Evolutionary conservation across 2,113 vertebrate genomes (phyloP).

Genomic region (Cinclus mexicanus): DNA sequence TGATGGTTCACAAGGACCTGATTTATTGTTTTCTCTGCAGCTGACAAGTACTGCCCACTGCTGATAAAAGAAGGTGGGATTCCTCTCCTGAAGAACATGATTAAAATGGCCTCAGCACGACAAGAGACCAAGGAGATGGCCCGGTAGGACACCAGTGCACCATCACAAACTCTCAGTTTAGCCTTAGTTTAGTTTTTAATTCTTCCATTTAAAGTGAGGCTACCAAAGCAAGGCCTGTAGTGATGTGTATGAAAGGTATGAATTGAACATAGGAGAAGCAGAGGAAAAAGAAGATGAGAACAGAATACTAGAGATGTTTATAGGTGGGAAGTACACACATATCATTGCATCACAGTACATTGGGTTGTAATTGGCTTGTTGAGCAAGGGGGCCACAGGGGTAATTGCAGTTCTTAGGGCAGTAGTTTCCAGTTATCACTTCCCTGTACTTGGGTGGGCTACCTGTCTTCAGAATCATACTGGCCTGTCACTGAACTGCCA

Average conservation of each 20-base stretch:
- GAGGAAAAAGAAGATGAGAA: not conserved
- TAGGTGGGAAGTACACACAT: not conserved
- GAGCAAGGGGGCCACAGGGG: not conserved
- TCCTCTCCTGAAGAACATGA: constrained; percentile 84
- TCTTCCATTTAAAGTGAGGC: not conserved
- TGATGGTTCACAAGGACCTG: not conserved
- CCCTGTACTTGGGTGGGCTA: not conserved
- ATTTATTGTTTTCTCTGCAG: constrained; percentile 64
- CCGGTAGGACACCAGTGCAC: constrained; percentile 73
- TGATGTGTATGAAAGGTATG: not conserved
- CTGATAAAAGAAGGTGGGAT: constrained; percentile 95
- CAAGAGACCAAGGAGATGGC: constrained; percentile 97
- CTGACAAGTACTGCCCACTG: constrained; percentile 94
- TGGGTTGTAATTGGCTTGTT: not conserved
- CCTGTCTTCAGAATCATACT: not conserved
- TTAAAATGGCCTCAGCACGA: constrained; percentile 86
- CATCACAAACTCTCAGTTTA: not conserved
- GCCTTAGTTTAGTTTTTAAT: not conserved
- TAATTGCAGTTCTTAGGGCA: not conserved
- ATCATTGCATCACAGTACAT: not conserved
- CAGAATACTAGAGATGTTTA: not conserved
- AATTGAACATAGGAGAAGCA: not conserved
- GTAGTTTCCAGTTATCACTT: not conserved
- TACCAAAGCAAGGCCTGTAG: not conserved
- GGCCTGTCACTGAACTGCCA: not conserved